Percentiles rank a stretch among this genome's conserved stretches.
phyloP scores from a whole-genome alignment of 35 echinoderm and acorn worm species.

The Heliocidaris tuberculata region DNA sequence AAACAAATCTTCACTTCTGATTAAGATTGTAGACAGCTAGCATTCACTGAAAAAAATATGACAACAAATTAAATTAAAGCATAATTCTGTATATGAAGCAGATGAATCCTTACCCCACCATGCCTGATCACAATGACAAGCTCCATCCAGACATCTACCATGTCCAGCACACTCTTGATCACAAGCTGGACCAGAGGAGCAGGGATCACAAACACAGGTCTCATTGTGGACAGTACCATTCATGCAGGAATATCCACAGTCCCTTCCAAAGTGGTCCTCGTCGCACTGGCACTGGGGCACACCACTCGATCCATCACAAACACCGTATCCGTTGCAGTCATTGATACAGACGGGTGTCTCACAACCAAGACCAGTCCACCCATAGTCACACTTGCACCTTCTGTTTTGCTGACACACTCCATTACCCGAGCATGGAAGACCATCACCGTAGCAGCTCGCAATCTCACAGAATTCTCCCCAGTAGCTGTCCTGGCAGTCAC shows the following conservation, averaged over 20 bases:
- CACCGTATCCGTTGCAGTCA: constrained; percentile 78
- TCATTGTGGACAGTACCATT: constrained; percentile 59
- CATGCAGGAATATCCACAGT: constrained; percentile 62
- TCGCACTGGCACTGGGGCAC: constrained; percentile 71
- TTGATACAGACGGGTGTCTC: constrained; percentile 75
- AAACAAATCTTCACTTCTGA: no score
- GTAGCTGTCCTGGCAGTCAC: constrained; percentile 44
- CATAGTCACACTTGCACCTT: constrained; percentile 65
- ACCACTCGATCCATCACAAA: constrained; percentile 69
- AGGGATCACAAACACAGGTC: constrained; percentile 70
- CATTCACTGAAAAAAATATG: no score
- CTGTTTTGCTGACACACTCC: constrained; percentile 59
- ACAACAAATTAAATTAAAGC: no score
- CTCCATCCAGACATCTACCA: constrained; percentile 66
- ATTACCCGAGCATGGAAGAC: constrained; percentile 64
- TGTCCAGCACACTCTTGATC: constrained; percentile 73
- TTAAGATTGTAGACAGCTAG: no score
- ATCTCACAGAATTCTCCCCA: constrained; percentile 80
- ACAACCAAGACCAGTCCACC: constrained; percentile 73
- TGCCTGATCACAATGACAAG: constrained; percentile 73
- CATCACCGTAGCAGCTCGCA: constrained; percentile 62
- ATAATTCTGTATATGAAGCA: no score
- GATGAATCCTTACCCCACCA: constrained; percentile 87
- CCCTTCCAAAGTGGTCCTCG: constrained; percentile 57
- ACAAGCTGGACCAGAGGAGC: constrained; percentile 71